A percentile compares a stretch with the other conserved stretches of the same genome.
phyloP scores from a whole-genome alignment of 2,888 invertebrate genomes.

The Abrostola tripartita region DNA sequence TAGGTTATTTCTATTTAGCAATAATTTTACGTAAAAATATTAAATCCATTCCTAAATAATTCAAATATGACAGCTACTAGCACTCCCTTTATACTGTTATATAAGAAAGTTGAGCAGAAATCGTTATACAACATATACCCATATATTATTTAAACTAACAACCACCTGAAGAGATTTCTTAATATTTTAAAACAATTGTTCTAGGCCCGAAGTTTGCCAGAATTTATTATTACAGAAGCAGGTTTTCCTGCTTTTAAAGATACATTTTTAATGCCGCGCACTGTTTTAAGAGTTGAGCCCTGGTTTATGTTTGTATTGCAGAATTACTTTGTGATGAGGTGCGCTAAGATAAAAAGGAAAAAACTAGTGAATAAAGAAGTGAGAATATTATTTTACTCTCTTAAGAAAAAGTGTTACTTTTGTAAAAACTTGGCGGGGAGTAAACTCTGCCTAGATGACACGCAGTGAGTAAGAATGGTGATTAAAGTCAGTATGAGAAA shows the following conservation, averaged over 20 bases:
- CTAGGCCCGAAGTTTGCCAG: slow-evolving; percentile 3
- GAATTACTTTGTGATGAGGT: not conserved
- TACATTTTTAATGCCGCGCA: slow-evolving; percentile 4
- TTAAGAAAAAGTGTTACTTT: too few species aligned
- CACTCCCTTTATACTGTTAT: slow-evolving; percentile 44
- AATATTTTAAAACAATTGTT: slow-evolving; percentile 32
- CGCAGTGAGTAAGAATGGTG: too few species aligned
- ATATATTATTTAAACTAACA: slow-evolving; percentile 28
- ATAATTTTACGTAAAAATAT: too few species aligned
- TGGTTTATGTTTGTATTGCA: not conserved
- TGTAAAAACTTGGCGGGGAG: too few species aligned
- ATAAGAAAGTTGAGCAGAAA: slow-evolving; percentile 48
- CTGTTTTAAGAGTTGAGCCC: not conserved
- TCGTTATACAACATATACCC: slow-evolving; percentile 37
- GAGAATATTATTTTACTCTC: too few species aligned
- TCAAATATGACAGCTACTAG: not conserved
- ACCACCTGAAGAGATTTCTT: slow-evolving; percentile 34
- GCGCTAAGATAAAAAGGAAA: not conserved
- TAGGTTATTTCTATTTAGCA: too few species aligned
- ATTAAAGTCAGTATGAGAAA: too few species aligned
- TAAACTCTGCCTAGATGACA: too few species aligned
- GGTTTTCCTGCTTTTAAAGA: slow-evolving; percentile 1
- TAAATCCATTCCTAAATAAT: too few species aligned
- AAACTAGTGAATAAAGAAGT: not conserved
- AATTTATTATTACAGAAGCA: slow-evolving; percentile 8